These are phyloP conservation scores for Norana najaformis DNA, from an alignment of 2,888 invertebrate species.

Conservation along the genomic window DNA sequence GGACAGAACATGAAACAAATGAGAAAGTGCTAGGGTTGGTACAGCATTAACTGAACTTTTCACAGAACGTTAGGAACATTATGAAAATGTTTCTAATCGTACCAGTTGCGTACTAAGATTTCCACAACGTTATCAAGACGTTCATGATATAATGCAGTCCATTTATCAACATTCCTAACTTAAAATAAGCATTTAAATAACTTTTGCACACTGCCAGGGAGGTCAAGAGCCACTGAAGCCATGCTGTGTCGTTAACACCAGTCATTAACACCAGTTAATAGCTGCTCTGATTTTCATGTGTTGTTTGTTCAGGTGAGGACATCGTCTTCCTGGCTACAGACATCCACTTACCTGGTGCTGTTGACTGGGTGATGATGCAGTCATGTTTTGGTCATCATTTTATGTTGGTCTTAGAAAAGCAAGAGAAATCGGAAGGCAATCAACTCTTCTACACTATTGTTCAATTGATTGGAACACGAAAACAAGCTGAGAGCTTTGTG, in stretches of 20 bases:
- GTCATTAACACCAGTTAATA: background rate
- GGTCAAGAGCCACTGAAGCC: too few relatives aligned
- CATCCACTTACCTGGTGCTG: conserved; percentile 97
- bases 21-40: too few relatives aligned
- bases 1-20: too few relatives aligned
- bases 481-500: conserved; percentile 98
- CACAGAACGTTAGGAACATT: too few relatives aligned
- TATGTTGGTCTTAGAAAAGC: conserved; percentile 96
- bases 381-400: conserved; percentile 98
- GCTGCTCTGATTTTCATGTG: background rate
- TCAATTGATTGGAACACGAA: conserved; percentile 95
- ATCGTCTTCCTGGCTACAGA: conserved; percentile 99
- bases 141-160: too few relatives aligned
- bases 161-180: too few relatives aligned
- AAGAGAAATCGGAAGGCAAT: conserved; percentile 79
- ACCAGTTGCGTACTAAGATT: too few relatives aligned
- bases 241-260: too few relatives aligned
- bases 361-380: conserved; percentile 99
- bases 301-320: conserved; percentile 76
- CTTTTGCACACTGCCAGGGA: too few relatives aligned
- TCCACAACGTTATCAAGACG: background rate
- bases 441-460: conserved; percentile 81
- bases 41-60: too few relatives aligned
- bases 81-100: too few relatives aligned
- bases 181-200: too few relatives aligned